These are phyloP conservation scores for Herpailurus yagouaroundi DNA, from an alignment of 2,113 vertebrate species.

Conservation along the genomic window DNA sequence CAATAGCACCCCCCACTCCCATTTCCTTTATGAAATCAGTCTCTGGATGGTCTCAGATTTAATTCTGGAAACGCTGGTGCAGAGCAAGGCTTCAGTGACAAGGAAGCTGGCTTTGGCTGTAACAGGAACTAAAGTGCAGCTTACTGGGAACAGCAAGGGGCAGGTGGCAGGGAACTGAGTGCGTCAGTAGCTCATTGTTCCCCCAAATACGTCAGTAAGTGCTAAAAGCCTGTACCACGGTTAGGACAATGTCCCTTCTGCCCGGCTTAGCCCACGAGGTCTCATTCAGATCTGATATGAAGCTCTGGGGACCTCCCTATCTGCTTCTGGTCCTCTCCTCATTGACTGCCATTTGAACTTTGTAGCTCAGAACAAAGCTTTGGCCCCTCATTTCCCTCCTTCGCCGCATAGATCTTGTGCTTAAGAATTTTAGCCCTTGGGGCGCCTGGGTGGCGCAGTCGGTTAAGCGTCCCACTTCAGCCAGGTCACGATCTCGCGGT, in stretches of 20 bases:
- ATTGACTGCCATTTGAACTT: neutral
- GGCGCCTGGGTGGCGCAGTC: too few species aligned
- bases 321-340: neutral
- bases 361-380: neutral
- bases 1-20: neutral
- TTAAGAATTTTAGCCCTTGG: neutral
- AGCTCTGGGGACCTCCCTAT: neutral
- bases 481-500: too few species aligned
- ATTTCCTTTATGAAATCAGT: neutral
- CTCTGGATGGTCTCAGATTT: neutral
- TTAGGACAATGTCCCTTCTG: neutral
- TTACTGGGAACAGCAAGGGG: neutral
- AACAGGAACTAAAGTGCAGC: neutral
- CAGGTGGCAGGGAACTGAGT: neutral
- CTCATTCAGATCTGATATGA: neutral
- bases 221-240: neutral
- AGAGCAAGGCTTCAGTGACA: neutral
- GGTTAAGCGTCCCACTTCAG: too few species aligned
- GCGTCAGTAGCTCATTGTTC: neutral
- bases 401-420: neutral
- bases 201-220: neutral
- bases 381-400: neutral
- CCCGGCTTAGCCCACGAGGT: neutral
- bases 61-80: neutral
- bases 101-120: neutral